A percentile compares a stretch with the other conserved stretches of the same genome.
Conservation (phyloP, 64 coral and sea anemone genomes). For the Platygyra sinensis region DNA sequence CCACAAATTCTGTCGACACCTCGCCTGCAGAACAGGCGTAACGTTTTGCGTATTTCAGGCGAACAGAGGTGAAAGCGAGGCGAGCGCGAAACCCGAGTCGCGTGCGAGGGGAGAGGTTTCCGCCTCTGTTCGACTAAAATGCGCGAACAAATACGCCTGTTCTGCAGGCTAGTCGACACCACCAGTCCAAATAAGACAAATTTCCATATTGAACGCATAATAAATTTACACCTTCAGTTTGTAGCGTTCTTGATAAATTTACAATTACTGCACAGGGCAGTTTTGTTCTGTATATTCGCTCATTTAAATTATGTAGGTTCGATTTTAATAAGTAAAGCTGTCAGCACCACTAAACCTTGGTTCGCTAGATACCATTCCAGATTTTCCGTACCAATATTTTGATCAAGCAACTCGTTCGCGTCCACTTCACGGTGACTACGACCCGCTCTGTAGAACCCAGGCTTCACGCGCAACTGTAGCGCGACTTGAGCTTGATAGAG, state of each 20-base stretch:
- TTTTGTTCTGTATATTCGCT: neutral
- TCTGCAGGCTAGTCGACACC: too few relatives aligned
- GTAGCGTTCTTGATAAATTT: neutral
- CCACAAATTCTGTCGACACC: too few relatives aligned
- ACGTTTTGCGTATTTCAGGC: too few relatives aligned
- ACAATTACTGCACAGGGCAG: neutral
- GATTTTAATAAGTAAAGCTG: slow-evolving; percentile 77
- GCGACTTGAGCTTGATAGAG: slow-evolving; percentile 72
- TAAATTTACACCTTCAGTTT: neutral
- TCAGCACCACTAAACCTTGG: slow-evolving; percentile 61
- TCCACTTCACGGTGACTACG: slow-evolving; percentile 59
- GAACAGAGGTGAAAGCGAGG: too few relatives aligned
- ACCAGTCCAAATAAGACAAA: too few relatives aligned
- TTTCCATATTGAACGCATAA: neutral
- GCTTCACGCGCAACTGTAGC: slow-evolving; percentile 75
- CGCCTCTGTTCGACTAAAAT: too few relatives aligned
- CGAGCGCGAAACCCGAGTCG: too few relatives aligned
- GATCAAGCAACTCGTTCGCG: slow-evolving; percentile 79
- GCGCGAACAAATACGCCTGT: too few relatives aligned
- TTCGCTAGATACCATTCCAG: slow-evolving; percentile 87
- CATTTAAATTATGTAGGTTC: slow-evolving; percentile 41
- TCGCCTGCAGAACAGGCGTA: too few relatives aligned
- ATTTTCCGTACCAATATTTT: slow-evolving; percentile 86
- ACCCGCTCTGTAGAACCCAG: slow-evolving; percentile 84
- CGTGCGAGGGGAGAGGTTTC: too few relatives aligned